Evolutionary conservation across 2,797 vertebrate genomes (phyloP), one percentile per base, ranked within the genome.

Genomic region (Clarias fuscus): DNA sequence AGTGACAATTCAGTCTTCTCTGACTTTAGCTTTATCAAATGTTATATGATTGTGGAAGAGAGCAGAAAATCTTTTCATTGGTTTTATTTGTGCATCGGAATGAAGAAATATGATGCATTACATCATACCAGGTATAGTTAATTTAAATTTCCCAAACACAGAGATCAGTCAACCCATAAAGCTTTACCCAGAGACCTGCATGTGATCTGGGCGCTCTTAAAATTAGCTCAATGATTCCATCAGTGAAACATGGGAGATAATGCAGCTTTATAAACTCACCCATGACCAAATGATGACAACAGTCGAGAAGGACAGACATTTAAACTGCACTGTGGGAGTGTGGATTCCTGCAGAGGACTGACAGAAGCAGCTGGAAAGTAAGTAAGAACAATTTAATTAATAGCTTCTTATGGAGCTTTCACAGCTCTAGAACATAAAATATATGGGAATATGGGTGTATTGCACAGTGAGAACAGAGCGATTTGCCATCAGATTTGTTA

Each of bases 191-290:
- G 10, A 86, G 82, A 22, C 20, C 81, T 61, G 58, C 67, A 62
- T 53, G 48, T 53, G 84, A 82, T 85, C 86, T 84, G 82, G 30
- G 56, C 65, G 83, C 77, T 77, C 67, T 85, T 89, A 91, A 83
- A 88, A 89, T 88, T 90, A 91, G 89, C 88, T 71, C 86, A 75
- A 43, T 84, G 61, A 64, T 79, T 84, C 24, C 71, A 88, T 89
- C 86, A 88, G 89, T 78, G 89, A 84, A 86, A 87, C 89, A 84
- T 24, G 48, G 80, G 71, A 67, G 88, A 88, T 91, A 92, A 91
- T 90, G 87, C 85, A 83, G 30, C 67, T 88, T 87, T 94, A 94
- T 94, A 94, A 94, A 94, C 90, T 79, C 86, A 27, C 24, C 33
- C 64, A 83, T 83, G 62, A 27, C 84, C 62, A 65, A 37, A 78